Percentiles rank a stretch among this genome's conserved stretches.
Conservation (phyloP, 1,140 invertebrate species). For the Cecropterus lyciades region DNA sequence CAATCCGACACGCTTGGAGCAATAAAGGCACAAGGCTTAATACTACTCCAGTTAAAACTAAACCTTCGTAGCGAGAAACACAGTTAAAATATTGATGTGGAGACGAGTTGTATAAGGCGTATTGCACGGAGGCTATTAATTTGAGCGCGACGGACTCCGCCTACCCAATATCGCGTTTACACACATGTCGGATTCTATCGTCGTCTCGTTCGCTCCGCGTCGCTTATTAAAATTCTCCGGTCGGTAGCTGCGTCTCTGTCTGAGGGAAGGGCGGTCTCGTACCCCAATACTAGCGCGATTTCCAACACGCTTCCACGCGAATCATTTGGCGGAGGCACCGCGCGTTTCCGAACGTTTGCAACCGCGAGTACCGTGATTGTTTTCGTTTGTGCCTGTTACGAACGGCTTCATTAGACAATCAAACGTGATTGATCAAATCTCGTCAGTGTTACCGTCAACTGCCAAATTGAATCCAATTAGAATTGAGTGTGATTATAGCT, state of each 20-base stretch:
- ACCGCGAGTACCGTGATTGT: constrained; percentile 41
- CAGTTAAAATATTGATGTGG: constrained; percentile 29
- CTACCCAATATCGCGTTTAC: constrained; percentile 75
- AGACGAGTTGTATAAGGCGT: constrained; percentile 63
- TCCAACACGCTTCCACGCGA: constrained; percentile 77
- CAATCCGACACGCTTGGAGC: constrained; percentile 61
- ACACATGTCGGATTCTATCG: constrained; percentile 74
- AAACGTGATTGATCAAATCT: constrained; percentile 2
- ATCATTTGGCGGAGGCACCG: constrained; percentile 63
- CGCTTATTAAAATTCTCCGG: constrained; percentile 82
- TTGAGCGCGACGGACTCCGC: constrained; percentile 80
- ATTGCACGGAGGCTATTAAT: constrained; percentile 74
- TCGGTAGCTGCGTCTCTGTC: constrained; percentile 71
- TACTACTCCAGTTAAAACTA: constrained; percentile 22
- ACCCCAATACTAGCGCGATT: constrained; percentile 77
- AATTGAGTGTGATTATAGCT: not conserved
- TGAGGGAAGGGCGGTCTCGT: constrained; percentile 66
- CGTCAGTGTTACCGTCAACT: not conserved
- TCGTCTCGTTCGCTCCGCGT: constrained; percentile 73
- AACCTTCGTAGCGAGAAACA: constrained; percentile 41
- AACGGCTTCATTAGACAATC: constrained; percentile 5
- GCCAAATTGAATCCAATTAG: constrained; percentile 18
- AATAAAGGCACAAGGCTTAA: constrained; percentile 55
- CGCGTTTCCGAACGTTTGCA: constrained; percentile 53
- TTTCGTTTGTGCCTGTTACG: constrained; percentile 12